Evolutionary conservation across 2,797 vertebrate genomes (phyloP).

Genomic region (Phoxinus dragarum): DNA sequence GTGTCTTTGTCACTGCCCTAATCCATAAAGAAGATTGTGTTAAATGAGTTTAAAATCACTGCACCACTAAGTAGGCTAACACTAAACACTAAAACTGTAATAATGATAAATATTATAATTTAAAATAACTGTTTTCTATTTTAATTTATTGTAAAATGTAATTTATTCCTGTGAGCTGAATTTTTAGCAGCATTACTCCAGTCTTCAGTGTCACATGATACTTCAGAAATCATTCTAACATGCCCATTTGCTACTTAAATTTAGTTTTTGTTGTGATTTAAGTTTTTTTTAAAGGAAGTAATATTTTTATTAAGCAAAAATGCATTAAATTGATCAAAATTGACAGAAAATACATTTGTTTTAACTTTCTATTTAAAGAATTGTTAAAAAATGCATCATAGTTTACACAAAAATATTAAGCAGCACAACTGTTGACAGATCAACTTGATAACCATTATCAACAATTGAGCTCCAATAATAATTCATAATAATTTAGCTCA

Average conservation of each 20-base stretch:
- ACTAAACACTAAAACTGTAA: neutral
- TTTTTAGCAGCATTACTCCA: neutral
- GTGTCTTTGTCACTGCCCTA: neutral
- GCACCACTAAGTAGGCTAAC: neutral
- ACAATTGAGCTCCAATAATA: neutral
- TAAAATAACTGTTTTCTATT: neutral
- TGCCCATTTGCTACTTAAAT: too few relatives aligned
- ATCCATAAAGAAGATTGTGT: neutral
- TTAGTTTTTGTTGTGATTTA: too few relatives aligned
- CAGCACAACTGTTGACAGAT: neutral
- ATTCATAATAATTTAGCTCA: neutral
- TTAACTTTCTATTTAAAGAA: neutral
- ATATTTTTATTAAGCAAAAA: neutral
- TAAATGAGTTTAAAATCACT: neutral
- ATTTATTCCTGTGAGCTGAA: neutral
- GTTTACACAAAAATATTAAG: neutral
- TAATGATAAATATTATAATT: neutral
- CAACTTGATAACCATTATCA: too few relatives aligned
- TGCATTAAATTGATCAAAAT: neutral
- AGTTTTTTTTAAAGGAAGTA: neutral
- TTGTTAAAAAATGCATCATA: neutral
- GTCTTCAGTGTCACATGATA: neutral
- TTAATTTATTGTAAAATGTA: neutral
- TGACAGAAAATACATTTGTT: neutral
- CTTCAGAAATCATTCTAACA: neutral